Base-by-base conservation (phyloP, 2,113 vertebrate species). In the Capreolus pygargus region DNA sequence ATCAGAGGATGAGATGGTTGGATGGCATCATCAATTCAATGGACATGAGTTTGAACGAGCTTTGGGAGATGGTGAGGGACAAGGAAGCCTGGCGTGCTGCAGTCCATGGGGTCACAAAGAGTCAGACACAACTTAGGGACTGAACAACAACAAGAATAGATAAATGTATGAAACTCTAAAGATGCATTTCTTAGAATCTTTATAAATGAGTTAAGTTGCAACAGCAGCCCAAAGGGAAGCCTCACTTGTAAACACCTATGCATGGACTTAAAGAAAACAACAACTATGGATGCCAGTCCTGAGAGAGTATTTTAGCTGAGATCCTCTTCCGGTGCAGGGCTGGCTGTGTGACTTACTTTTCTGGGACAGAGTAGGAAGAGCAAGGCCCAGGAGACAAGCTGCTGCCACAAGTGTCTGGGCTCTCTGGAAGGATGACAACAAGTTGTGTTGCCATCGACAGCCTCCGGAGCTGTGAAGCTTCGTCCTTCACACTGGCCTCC, bases 121-220 rank as follows among this genome's bases (percentile, higher is more conserved):
- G 54, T 55, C 25, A 27, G 25, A 27, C 23, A 27, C 57, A 27
- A 58, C 57, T 58, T 58, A 58, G 23, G 23, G 10, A 58, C 23
- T 76, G 23, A 76, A 43, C 36, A 43, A 70, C 67, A 13, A 76
- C 6, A 15, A 76, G 27, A 27, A 43, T 74, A 39, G 36, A 28
- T 82, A 36, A 54, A 58, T 43, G 45, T 47, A 27, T 6, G 25
- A 21, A 60, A 83, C 11, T 57, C 5, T 78, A n/a, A 76, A 39
- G 74, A 89, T 36, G 30, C 23, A 52, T 8, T 95, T 93, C 91
- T 93, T 39, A 82, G 78, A 95, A 88, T 61, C 39, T 92, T 70
- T 50, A 74, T 64, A 76, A 95, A 33, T 19, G 19, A 90, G 84
- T 16, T 47, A 89, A 76, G 7, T 89, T 64, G 12, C 39, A 30